Evolutionary conservation across 2,113 vertebrate species (phyloP).

Genomic region (Rhynchomys soricoides): DNA sequence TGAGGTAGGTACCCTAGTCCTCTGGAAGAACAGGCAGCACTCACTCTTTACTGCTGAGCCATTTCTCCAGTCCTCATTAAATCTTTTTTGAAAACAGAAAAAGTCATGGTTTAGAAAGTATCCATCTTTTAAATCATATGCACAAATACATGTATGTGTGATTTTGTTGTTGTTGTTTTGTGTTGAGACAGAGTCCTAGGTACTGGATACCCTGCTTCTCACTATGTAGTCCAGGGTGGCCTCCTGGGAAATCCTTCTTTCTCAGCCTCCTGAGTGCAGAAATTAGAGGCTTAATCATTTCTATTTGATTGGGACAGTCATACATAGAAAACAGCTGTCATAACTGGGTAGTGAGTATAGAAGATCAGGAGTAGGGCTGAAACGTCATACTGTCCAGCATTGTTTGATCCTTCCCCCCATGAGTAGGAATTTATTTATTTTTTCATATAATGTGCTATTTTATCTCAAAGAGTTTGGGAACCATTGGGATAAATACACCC

Average conservation of each 20-base stretch:
- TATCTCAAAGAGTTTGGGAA: constrained; percentile 11
- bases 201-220: neutral
- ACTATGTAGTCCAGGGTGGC: too few relatives aligned
- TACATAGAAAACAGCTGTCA: neutral
- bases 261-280: neutral
- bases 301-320: neutral
- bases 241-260: neutral
- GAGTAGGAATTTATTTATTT: neutral
- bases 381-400: neutral
- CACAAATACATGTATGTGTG: neutral
- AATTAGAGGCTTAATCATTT: neutral
- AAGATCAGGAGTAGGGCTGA: neutral
- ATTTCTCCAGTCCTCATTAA: neutral
- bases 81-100: neutral
- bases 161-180: neutral
- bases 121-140: neutral
- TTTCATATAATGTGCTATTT: constrained; percentile 29
- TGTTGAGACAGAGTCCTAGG: neutral
- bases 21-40: neutral
- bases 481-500: neutral
- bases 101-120: neutral
- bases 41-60: neutral
- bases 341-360: neutral
- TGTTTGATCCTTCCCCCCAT: neutral
- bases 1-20: neutral